phyloP scores from a whole-genome alignment of 1,140 invertebrate genomes.

The Drosophila sproati region DNA sequence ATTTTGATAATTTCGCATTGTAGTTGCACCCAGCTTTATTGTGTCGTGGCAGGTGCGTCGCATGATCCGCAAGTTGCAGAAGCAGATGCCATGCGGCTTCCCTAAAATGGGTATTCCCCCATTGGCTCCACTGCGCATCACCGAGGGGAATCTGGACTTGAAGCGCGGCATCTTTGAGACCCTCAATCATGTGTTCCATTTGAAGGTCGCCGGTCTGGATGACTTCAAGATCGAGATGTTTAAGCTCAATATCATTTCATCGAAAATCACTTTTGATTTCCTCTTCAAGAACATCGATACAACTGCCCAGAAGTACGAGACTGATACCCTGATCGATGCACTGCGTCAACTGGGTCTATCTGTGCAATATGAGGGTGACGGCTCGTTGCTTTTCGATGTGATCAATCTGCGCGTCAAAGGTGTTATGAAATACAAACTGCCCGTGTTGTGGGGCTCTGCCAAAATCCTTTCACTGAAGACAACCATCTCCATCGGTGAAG shows the following conservation, averaged over 20 bases:
- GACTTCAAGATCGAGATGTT: constrained; percentile 74
- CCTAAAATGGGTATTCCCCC: constrained; percentile 70
- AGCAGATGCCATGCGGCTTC: constrained; percentile 78
- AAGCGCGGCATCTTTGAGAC: constrained; percentile 76
- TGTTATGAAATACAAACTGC: constrained; percentile 73
- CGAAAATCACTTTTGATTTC: constrained; percentile 75
- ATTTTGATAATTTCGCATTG: neutral
- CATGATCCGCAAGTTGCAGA: constrained; percentile 72
- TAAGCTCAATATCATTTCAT: constrained; percentile 69
- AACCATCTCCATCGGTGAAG: constrained; percentile 59
- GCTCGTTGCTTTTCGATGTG: constrained; percentile 67
- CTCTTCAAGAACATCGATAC: constrained; percentile 67
- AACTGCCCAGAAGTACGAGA: constrained; percentile 71
- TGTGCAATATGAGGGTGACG: constrained; percentile 76
- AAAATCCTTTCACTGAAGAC: constrained; percentile 76
- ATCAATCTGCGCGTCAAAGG: constrained; percentile 72
- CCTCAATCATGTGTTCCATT: constrained; percentile 68
- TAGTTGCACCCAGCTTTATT: constrained; percentile 68
- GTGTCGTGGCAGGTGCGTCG: constrained; percentile 79
- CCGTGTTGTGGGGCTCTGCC: constrained; percentile 77
- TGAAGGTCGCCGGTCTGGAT: constrained; percentile 74
- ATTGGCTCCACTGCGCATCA: constrained; percentile 68
- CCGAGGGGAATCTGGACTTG: constrained; percentile 56
- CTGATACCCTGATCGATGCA: constrained; percentile 75
- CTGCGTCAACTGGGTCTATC: constrained; percentile 71